These are phyloP conservation scores for Drosophila suboccidentalis DNA, from an alignment of 2,888 invertebrate genomes.

Conservation along the genomic window DNA sequence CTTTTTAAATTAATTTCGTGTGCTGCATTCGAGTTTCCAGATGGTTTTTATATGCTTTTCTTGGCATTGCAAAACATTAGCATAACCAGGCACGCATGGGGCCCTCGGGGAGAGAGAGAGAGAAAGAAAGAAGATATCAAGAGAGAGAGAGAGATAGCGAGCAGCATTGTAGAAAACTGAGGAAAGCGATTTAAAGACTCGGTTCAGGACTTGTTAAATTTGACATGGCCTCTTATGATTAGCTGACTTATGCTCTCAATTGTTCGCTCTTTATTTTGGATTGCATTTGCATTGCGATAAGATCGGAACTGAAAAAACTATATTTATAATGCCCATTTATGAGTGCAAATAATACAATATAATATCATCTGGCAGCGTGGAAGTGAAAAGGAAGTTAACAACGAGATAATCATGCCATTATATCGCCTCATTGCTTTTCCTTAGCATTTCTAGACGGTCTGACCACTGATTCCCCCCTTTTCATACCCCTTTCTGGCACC, in stretches of 20 bases:
- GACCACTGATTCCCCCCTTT: constrained; percentile 32
- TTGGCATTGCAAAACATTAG: constrained; percentile 59
- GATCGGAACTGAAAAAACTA: constrained; percentile 31
- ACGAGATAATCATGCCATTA: constrained; percentile 68
- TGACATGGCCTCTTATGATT: constrained; percentile 76
- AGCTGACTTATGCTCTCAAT: constrained; percentile 64
- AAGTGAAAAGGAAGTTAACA: constrained; percentile 35
- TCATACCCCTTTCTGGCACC: not conserved
- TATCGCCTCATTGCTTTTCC: constrained; percentile 51
- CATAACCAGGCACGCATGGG: constrained; percentile 71
- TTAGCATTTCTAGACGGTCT: constrained; percentile 49
- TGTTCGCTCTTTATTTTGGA: not conserved
- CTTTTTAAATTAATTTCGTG: constrained; percentile 70
- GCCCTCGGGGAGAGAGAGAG: constrained; percentile 1
- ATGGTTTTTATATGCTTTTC: constrained; percentile 34
- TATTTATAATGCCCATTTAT: constrained; percentile 1
- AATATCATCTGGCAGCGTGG: constrained; percentile 22
- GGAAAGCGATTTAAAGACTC: constrained; percentile 18
- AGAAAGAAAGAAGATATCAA: not conserved
- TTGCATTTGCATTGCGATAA: constrained; percentile 69
- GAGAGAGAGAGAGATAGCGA: not conserved
- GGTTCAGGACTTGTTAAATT: constrained; percentile 61
- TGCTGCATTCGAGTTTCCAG: constrained; percentile 39
- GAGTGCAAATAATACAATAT: not conserved
- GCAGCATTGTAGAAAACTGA: not conserved